These are phyloP conservation scores for Scolopax mira DNA, from an alignment of 2,113 vertebrate species.

Conservation along the genomic window DNA sequence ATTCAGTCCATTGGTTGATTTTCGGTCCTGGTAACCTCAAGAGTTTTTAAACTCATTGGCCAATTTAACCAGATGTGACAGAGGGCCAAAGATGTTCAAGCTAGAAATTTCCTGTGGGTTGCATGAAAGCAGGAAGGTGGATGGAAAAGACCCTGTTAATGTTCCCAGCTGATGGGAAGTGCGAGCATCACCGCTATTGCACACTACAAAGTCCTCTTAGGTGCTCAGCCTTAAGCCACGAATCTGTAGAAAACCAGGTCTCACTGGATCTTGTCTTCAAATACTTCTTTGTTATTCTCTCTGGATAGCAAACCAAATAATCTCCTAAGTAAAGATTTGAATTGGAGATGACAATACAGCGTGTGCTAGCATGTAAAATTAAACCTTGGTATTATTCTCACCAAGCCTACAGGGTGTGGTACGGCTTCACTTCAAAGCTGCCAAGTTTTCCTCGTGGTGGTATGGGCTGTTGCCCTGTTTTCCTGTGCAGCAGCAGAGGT, in stretches of 20 bases:
- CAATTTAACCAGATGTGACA: neutral
- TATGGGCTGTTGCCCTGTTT: neutral
- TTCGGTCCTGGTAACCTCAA: neutral
- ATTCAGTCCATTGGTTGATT: neutral
- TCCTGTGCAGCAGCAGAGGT: neutral
- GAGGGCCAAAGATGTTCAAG: neutral
- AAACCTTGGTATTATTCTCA: conserved; percentile 13
- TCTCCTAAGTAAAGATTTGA: conserved; percentile 25
- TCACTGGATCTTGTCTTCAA: conserved; percentile 6
- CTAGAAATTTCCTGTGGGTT: neutral
- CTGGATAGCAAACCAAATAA: conserved; percentile 8
- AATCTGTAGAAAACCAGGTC: neutral
- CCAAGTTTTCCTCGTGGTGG: neutral
- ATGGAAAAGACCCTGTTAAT: neutral
- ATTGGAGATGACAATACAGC: conserved; percentile 32
- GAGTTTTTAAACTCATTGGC: neutral
- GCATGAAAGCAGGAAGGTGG: neutral
- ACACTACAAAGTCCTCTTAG: neutral
- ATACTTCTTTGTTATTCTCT: neutral
- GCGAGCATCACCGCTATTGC: neutral
- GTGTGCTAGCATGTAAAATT: conserved; percentile 23
- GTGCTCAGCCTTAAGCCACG: neutral
- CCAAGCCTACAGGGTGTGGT: conserved; percentile 11
- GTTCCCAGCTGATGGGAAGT: neutral
- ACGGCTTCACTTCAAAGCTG: neutral